phyloP scores from a whole-genome alignment of 2,888 invertebrate genomes.

The Volucella zonaria region DNA sequence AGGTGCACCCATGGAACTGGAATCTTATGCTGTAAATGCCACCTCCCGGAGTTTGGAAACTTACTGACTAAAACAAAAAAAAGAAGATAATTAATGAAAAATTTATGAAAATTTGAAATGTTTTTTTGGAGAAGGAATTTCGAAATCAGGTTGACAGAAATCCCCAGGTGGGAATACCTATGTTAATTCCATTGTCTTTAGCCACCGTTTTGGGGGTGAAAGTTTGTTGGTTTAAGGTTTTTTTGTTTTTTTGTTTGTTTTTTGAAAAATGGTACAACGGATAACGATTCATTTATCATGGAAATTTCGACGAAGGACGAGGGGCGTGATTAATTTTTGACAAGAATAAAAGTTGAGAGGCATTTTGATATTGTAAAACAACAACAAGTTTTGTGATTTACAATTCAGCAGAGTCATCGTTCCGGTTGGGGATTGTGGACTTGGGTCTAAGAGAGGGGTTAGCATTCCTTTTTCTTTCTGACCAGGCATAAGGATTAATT shows the following conservation, averaged over 20 bases:
- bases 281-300: constrained; percentile 45
- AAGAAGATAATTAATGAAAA: constrained; percentile 39
- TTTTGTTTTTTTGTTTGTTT: background rate
- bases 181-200: constrained; percentile 29
- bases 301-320: constrained; percentile 2
- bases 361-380: too few species aligned
- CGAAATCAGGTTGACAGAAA: constrained; percentile 37
- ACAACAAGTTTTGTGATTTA: too few species aligned
- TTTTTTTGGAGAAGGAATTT: background rate
- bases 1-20: too few species aligned
- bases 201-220: background rate
- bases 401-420: too few species aligned
- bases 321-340: constrained; percentile 55
- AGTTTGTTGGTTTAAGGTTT: too few species aligned
- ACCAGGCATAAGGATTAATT: too few species aligned
- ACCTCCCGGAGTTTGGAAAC: too few species aligned
- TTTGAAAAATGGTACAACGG: constrained; percentile 25
- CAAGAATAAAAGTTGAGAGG: constrained; percentile 40
- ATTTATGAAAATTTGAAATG: constrained; percentile 43
- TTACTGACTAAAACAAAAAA: background rate
- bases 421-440: too few species aligned
- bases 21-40: too few species aligned
- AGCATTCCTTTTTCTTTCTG: too few species aligned
- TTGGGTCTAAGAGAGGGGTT: too few species aligned
- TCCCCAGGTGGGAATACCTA: constrained; percentile 41